Base-by-base conservation (phyloP, 2,797 vertebrate species). In the Lerista edwardsae region DNA sequence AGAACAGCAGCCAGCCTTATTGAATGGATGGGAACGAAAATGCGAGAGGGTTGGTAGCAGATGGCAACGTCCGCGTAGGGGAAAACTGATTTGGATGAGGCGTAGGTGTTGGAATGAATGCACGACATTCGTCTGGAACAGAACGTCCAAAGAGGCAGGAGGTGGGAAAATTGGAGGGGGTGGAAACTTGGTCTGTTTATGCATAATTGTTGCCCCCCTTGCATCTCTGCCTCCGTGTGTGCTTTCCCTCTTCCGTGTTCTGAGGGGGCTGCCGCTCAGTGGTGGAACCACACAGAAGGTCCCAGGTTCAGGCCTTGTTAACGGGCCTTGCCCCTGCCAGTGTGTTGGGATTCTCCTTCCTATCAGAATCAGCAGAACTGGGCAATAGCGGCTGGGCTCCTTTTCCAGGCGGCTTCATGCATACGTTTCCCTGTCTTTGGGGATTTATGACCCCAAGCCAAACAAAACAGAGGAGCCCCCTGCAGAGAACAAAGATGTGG, bases 81-180 rank as follows among this genome's bases (percentile, higher is more conserved):
- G 17, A 76, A 0, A 19, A 2, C 71, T 1, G 31, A 69, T 84
- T 31, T 36, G 44, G 71, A 71, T 0, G 4, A 76, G 75, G 0
- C 3, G 84, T 84, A 36, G 90, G 88, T 0, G 39, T 69, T 7
- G 75, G 79, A 80, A 84, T 76, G 80, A 82, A 39, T 0, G 7
- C 27, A 27, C 34, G 6, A 29, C 6, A 59, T 83, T 7, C 21
- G 62, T 59, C 11, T 0, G 75, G 88, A 79, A 81, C 84, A 87
- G 83, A 82, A 55, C 62, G 67, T 82, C 80, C 85, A 36, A 31
- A 39, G 27, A 68, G 76, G 69, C 57, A 8, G 34, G 6, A 21
- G n/a, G 44, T 2, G 25, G 41, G 41, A 44, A 29, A 76, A 55
- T 0, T 1, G 75, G 14, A 61, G 72, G 74, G 5, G 0, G n/a